Conservation (phyloP, 2,797 vertebrate species). For the Notoglanidium macrostoma region DNA sequence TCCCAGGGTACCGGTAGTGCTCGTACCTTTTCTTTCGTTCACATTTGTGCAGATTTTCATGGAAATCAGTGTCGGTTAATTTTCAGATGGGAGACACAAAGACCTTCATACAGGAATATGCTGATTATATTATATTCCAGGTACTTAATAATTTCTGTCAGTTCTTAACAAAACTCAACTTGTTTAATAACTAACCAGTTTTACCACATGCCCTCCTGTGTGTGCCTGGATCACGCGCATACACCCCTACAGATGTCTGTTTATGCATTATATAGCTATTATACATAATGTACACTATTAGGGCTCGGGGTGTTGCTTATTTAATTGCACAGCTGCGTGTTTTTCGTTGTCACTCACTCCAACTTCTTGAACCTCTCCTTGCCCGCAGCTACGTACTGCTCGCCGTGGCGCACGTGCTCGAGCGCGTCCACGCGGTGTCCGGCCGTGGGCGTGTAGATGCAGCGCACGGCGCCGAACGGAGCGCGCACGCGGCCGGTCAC, state of each 20-base stretch:
- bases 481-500: conserved; percentile 89
- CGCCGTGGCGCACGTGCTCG: conserved; percentile 78
- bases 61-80: background rate
- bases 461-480: conserved; percentile 91
- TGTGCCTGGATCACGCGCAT: too few species aligned
- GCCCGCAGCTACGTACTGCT: conserved; percentile 94
- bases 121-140: background rate
- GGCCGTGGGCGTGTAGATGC: conserved; percentile 89
- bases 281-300: too few species aligned
- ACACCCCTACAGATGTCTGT: too few species aligned
- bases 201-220: too few species aligned
- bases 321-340: background rate
- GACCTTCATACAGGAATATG: too few species aligned
- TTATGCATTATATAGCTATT: too few species aligned
- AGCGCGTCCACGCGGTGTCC: conserved; percentile 87
- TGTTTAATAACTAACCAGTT: too few species aligned
- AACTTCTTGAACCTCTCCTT: conserved; percentile 92
- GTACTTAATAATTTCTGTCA: background rate
- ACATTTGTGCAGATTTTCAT: background rate
- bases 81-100: background rate
- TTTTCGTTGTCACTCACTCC: conserved; percentile 29
- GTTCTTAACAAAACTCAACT: too few species aligned
- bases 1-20: too few species aligned
- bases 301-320: background rate
- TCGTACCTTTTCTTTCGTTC: background rate